Percentiles rank a stretch among this genome's conserved stretches.
These are phyloP conservation scores for Morbakka virulenta DNA, from an alignment of 30 jellyfish, hydroid and myxozoan genomes.

Conservation along the genomic window DNA sequence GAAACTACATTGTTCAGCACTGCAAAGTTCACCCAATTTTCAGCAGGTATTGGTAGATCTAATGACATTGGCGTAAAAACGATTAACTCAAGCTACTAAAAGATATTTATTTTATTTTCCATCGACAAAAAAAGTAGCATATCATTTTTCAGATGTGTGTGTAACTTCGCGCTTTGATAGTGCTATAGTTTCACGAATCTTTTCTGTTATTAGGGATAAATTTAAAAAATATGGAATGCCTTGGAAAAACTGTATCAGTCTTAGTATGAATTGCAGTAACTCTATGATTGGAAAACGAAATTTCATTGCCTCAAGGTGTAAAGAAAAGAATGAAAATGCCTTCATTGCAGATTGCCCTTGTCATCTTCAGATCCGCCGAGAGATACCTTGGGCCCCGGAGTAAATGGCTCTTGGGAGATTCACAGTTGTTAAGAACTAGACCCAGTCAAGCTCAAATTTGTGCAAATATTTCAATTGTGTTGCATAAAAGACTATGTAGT, in stretches of 20 bases:
- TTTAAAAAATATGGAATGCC: too few relatives aligned
- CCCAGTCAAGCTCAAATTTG: too few relatives aligned
- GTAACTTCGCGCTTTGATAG: too few relatives aligned
- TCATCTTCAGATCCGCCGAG: too few relatives aligned
- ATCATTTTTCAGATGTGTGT: conserved; percentile 52
- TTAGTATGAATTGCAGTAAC: conserved; percentile 58
- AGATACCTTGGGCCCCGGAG: too few relatives aligned
- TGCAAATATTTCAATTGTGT: too few relatives aligned
- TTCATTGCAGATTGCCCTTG: conserved; percentile 73
- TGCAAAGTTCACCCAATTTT: conserved; percentile 33
- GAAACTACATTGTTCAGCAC: conserved; percentile 3
- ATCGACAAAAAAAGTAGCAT: conserved; percentile 12
- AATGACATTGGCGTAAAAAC: conserved; percentile 57
- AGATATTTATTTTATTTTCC: conserved; percentile 41
- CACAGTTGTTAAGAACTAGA: too few relatives aligned
- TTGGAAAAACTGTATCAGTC: conserved; percentile 18
- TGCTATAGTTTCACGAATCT: too few relatives aligned
- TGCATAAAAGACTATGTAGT: too few relatives aligned
- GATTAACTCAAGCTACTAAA: conserved; percentile 54
- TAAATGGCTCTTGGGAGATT: too few relatives aligned
- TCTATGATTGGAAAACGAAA: conserved; percentile 45
- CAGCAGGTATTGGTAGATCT: conserved; percentile 68
- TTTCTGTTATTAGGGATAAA: too few relatives aligned
- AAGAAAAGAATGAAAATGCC: conserved; percentile 11
- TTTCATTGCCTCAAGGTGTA: conserved; percentile 37